A percentile compares a stretch with the other conserved stretches of the same genome.
Evolutionary conservation across 2,888 invertebrate genomes (phyloP).

Genomic region (Oscheius sp.): DNA sequence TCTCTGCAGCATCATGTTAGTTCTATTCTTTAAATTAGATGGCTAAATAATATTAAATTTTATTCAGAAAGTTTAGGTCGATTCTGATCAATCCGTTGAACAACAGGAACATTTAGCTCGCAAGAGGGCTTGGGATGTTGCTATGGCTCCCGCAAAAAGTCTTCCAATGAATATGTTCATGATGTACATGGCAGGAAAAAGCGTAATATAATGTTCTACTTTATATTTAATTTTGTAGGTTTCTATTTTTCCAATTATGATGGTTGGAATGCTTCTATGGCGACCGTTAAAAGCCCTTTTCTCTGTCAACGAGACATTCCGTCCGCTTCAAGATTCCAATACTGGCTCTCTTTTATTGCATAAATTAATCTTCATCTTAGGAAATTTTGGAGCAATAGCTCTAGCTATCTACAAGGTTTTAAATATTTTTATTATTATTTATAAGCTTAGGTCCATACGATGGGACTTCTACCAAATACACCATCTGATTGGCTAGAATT

Average conservation of each 20-base stretch:
- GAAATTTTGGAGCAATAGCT: constrained; percentile 67
- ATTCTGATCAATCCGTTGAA: constrained; percentile 50
- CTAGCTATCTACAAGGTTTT: constrained; percentile 66
- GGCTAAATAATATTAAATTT: background rate
- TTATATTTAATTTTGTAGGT: constrained; percentile 70
- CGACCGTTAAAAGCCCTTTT: constrained; percentile 94
- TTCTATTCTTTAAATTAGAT: background rate
- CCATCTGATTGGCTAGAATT: constrained; percentile 66
- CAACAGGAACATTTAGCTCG: constrained; percentile 66
- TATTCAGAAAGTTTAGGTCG: constrained; percentile 34
- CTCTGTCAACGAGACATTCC: constrained; percentile 77
- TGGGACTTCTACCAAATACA: constrained; percentile 68
- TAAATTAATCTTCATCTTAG: constrained; percentile 65
- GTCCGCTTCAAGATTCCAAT: constrained; percentile 59
- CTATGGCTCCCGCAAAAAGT: constrained; percentile 67
- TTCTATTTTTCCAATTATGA: constrained; percentile 99
- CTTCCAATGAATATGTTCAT: constrained; percentile 92
- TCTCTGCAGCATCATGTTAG: constrained; percentile 55
- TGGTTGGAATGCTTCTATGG: constrained; percentile 99
- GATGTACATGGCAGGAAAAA: constrained; percentile 90
- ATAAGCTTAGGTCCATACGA: constrained; percentile 57
- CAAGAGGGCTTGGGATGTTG: constrained; percentile 70
- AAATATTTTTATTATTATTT: background rate
- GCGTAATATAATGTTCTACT: constrained; percentile 71
- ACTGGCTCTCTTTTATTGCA: constrained; percentile 61